These are phyloP conservation scores for Sebastolobus alascanus DNA, from an alignment of 2,797 vertebrate species.

Conservation along the genomic window DNA sequence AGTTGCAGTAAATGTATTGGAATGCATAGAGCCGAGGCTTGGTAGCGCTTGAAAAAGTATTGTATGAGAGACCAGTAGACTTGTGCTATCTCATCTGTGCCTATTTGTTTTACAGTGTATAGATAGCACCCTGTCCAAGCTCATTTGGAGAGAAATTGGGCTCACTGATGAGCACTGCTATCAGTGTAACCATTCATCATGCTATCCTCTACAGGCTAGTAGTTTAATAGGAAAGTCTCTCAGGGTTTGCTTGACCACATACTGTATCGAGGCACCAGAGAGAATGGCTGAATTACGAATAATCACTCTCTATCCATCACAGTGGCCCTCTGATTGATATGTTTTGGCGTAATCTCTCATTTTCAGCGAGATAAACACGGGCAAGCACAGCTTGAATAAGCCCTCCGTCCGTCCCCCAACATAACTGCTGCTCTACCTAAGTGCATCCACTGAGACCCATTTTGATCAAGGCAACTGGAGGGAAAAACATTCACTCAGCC, in stretches of 20 bases:
- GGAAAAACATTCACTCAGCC: slow-evolving; percentile 71
- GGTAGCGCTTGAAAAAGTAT: slow-evolving; percentile 66
- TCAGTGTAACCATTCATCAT: slow-evolving; percentile 56
- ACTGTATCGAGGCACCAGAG: slow-evolving; percentile 67
- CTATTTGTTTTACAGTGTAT: slow-evolving; percentile 58
- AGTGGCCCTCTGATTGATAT: slow-evolving; percentile 81
- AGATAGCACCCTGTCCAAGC: slow-evolving; percentile 39
- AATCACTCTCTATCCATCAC: slow-evolving; percentile 67
- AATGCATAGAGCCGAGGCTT: slow-evolving; percentile 86
- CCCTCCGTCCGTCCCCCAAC: slow-evolving; percentile 43
- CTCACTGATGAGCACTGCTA: slow-evolving; percentile 53
- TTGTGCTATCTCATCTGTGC: slow-evolving; percentile 60
- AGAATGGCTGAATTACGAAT: slow-evolving; percentile 74
- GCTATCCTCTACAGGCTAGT: slow-evolving; percentile 37
- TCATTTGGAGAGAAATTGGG: slow-evolving; percentile 47
- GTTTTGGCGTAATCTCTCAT: slow-evolving; percentile 79
- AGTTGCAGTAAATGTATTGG: slow-evolving; percentile 75
- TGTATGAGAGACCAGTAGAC: slow-evolving; percentile 51
- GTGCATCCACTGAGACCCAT: slow-evolving; percentile 75
- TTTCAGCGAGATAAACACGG: slow-evolving; percentile 76
- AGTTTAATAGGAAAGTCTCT: slow-evolving; percentile 48
- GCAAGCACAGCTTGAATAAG: slow-evolving; percentile 62
- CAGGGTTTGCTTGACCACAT: slow-evolving; percentile 60
- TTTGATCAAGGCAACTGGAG: slow-evolving; percentile 86
- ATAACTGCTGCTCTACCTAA: slow-evolving; percentile 65